phyloP scores from a whole-genome alignment of 2,113 vertebrate genomes.

The Psilopsiagon aymara region DNA sequence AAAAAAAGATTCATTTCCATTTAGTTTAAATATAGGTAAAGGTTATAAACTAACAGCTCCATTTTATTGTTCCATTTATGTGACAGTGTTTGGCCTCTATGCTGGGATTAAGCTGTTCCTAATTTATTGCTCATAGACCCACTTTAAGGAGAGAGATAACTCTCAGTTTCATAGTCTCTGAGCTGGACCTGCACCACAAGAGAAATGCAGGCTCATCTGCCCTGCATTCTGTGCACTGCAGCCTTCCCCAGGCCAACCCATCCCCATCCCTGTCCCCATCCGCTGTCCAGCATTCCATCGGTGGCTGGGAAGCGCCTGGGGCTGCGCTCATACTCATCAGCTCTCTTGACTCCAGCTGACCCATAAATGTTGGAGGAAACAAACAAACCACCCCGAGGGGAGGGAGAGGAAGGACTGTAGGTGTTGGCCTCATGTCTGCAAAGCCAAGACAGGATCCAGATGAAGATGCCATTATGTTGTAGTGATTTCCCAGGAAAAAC shows the following conservation, averaged over 20 bases:
- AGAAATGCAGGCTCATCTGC: not conserved
- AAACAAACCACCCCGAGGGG: not conserved
- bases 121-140: not conserved
- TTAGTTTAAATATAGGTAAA: not conserved
- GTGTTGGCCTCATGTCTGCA: not conserved
- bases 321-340: not conserved
- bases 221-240: not conserved
- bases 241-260: not conserved
- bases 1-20: not conserved
- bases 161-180: not conserved
- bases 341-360: conserved; percentile 12
- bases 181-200: not conserved
- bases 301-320: not conserved
- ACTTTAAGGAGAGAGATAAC: not conserved
- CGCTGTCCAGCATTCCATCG: not conserved
- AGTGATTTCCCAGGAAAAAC: conserved; percentile 28
- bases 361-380: not conserved
- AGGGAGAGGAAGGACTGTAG: conserved; percentile 20
- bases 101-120: not conserved
- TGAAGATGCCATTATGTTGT: conserved; percentile 21
- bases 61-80: not conserved
- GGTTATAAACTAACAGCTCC: not conserved
- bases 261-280: not conserved
- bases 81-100: not conserved
- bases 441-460: not conserved